Conservation (phyloP, 2,888 invertebrate species). For the Xylophagus ater region DNA sequence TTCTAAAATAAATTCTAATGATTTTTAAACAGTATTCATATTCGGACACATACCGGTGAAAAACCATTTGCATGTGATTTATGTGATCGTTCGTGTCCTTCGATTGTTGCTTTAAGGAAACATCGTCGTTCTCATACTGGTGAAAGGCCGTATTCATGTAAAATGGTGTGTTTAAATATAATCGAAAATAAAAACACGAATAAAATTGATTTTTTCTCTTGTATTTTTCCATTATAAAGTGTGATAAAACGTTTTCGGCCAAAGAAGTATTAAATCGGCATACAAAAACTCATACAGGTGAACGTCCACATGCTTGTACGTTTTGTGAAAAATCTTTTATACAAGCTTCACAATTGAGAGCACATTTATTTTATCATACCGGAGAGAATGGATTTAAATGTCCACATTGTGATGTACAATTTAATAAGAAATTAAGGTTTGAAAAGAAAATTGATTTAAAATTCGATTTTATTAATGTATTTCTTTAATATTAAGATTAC, state of each 20-base stretch:
- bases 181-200: not conserved
- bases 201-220: not conserved
- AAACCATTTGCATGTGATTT: conserved; percentile 60
- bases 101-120: conserved; percentile 64
- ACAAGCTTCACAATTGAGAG: conserved; percentile 66
- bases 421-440: conserved; percentile 42
- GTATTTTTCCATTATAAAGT: conserved; percentile 42
- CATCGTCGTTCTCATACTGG: conserved; percentile 53
- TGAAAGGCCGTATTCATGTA: conserved; percentile 55
- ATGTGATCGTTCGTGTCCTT: conserved; percentile 61
- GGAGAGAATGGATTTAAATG: conserved; percentile 59
- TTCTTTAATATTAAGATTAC: not conserved
- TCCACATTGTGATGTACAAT: conserved; percentile 44
- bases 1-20: not conserved
- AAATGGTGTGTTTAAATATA: conserved; percentile 40
- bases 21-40: conserved; percentile 43
- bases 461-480: conserved; percentile 20
- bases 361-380: conserved; percentile 66
- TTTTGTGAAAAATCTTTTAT: conserved; percentile 71
- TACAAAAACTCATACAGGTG: conserved; percentile 51
- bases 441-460: no score
- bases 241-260: conserved; percentile 65
- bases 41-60: conserved; percentile 55
- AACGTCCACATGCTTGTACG: conserved; percentile 34
- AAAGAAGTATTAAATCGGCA: conserved; percentile 74